Base-by-base conservation (phyloP, 2,797 vertebrate genomes). In the Notamacropus eugenii region DNA sequence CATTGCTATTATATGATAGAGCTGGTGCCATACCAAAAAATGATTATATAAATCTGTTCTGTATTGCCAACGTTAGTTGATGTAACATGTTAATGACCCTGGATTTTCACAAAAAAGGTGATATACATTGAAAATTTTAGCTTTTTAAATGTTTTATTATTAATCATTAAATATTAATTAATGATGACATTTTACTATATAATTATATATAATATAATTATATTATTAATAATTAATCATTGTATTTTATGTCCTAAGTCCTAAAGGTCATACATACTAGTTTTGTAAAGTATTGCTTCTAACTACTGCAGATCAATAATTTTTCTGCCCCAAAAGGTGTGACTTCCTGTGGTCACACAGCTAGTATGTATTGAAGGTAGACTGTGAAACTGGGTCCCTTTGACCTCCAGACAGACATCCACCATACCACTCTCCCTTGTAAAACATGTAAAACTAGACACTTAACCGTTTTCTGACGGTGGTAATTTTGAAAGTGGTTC, bases 101-200 rank as follows among this genome's bases (percentile, higher is more conserved):
- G 8, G 56, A 28, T 58, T 96, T 97, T 97, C 95, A 90, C 57
- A 98, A 97, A 96, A 97, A 97, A 98, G 96, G 90, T 56, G 96
- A 67, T 93, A 50, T 87, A 91, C 94, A 94, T 46, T 52, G 5
- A 52, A 52, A 52, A 52, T 52, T 52, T 52, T 52, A 52, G 5
- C 50, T 5, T 52, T 52, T 52, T 52, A 52, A 52, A 52, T 52
- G 50, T 52, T 52, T 52, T 52, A 52, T 52, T 52, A 52, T 52
- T 52, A 4, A 52, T 52, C 50, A 52, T 52, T 52, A 52, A 52
- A 52, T 52, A 52, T 52, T 52, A 52, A 52, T 52, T 52, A 52
- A 52, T 52, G 5, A 52, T 52, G 50, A 52, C 50, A 52, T 5
- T 52, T 52, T 52, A 5, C 50, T 52, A 52, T 52, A 5, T 52